Evolutionary conservation across 2,888 invertebrate species (phyloP), one percentile per base, ranked within the genome.

Genomic region (Mongoloraphidia duomilia): DNA sequence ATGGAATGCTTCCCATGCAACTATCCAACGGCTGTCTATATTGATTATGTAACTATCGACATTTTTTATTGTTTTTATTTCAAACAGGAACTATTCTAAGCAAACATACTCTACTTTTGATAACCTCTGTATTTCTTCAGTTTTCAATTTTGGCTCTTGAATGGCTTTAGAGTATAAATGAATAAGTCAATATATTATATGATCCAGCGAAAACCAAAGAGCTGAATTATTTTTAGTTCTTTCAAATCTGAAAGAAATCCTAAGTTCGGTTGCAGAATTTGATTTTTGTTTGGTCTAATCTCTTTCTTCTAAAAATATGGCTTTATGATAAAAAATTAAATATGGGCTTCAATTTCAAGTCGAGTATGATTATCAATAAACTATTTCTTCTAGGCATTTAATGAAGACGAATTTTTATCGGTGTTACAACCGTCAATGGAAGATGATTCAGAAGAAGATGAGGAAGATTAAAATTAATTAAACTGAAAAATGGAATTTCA

Each of bases 1-100:
- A 73, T 81, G 69, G 77, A 78, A 54, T 83, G 84, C 58, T 74
- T 75, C 50, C 76, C 79, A 1, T 80, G 80, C 58, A 65, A 65
- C 45, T 73, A 72, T 59, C 74, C 75, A 4, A 67, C 65, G 38
- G 67, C 71, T 2, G 62, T 67, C 10, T 62, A 65, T 46, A 65
- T 71, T 13, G 71, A 74, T 62, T 71, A 71, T 58, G 72, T 72
- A 60, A 72, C 72, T 66, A 55, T 52, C 34, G 34, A 41, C 26
- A 34, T 34, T 34, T 9, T 26, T 35, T 34, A 38, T 34, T 13
- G 14, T 50, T 47, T 51, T 51, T 54, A 47, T 52, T 53, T 55
- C 46, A 45, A 52, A 52, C 55, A 52, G 54, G 13, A 41, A 17
- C 8, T 41, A 41, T 41, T 41, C 17, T 13, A 8, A 12, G 12